A percentile compares a stretch with the other conserved stretches of the same genome.
Conservation (phyloP, 2,888 invertebrate genomes). For the Ganaspis brasiliensis region DNA sequence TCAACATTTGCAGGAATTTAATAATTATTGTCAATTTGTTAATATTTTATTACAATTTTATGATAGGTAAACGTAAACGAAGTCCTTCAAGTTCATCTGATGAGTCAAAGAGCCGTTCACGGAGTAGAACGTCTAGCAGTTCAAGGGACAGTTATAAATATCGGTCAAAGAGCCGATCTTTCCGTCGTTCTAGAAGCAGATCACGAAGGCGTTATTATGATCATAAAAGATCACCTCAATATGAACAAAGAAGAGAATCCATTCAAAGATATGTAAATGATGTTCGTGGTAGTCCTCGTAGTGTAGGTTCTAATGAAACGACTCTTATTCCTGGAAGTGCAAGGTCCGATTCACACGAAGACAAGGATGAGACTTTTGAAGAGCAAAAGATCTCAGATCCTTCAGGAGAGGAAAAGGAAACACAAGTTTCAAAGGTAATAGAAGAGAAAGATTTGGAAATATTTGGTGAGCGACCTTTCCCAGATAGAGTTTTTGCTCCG, state of each 20-base stretch:
- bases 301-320: neutral
- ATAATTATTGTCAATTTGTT: too few species aligned
- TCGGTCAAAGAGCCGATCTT: neutral
- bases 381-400: too few species aligned
- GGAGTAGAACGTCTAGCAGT: neutral
- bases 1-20: too few species aligned
- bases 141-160: neutral
- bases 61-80: constrained; percentile 1
- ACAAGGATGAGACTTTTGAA: too few species aligned
- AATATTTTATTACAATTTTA: neutral
- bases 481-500: constrained; percentile 17
- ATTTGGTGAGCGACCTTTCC: neutral
- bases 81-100: neutral
- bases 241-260: too few species aligned
- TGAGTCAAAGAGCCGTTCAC: neutral
- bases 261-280: too few species aligned
- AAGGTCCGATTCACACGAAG: neutral
- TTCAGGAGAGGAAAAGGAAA: neutral
- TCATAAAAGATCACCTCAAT: neutral
- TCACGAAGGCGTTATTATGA: neutral
- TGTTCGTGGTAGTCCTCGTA: neutral
- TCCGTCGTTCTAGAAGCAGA: neutral
- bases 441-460: neutral
- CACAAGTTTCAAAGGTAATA: neutral
- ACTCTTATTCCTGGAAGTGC: neutral